Evolutionary conservation across 2,888 invertebrate species (phyloP).

Genomic region (Lepidonotus clava): DNA sequence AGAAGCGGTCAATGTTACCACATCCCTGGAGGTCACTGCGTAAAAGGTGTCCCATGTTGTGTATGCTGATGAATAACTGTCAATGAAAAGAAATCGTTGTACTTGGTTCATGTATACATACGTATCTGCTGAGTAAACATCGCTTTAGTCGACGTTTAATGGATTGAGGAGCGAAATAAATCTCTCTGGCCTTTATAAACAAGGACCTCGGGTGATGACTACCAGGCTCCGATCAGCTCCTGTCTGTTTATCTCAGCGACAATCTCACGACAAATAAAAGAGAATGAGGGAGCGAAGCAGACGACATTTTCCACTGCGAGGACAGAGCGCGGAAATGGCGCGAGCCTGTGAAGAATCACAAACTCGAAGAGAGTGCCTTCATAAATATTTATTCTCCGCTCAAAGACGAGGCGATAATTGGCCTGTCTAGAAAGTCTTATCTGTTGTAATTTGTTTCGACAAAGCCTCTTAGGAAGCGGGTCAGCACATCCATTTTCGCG

Average conservation of each 20-base stretch:
- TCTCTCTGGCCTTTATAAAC: neutral
- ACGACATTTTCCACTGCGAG: too few relatives aligned
- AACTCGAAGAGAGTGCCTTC: too few relatives aligned
- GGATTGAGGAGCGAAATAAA: neutral
- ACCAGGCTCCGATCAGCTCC: neutral
- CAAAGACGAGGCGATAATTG: too few relatives aligned
- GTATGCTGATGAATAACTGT: neutral
- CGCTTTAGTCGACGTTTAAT: conserved; percentile 11
- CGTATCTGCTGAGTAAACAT: neutral
- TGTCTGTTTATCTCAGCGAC: neutral
- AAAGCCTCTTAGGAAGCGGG: too few relatives aligned
- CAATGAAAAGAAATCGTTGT: neutral
- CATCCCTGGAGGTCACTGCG: neutral
- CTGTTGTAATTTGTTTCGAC: too few relatives aligned
- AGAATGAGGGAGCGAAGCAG: neutral
- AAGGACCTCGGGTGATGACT: neutral
- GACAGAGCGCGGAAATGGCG: too few relatives aligned
- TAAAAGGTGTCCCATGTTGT: neutral
- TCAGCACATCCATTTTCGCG: too few relatives aligned
- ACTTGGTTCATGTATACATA: neutral
- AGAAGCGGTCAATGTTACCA: neutral
- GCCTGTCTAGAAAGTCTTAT: too few relatives aligned
- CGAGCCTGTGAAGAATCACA: too few relatives aligned
- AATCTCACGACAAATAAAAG: neutral
- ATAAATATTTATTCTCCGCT: too few relatives aligned